Percentiles rank a stretch among this genome's conserved stretches.
phyloP scores from a whole-genome alignment of 2,888 invertebrate genomes.

The Sinelater perroti region DNA sequence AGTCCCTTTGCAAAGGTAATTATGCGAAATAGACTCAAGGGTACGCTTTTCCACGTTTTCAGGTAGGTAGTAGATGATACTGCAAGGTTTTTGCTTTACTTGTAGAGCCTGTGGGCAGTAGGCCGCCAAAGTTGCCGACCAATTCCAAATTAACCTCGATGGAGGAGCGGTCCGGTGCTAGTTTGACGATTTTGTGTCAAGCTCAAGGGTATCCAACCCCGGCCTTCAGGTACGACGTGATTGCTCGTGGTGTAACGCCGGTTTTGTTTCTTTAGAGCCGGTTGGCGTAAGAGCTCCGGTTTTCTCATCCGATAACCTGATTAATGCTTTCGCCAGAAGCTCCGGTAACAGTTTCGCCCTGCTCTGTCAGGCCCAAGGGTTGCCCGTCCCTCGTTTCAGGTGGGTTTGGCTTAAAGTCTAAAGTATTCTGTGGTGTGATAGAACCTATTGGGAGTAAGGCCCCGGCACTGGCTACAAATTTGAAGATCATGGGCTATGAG shows the following conservation, averaged over 20 bases:
- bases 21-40: conserved; percentile 68
- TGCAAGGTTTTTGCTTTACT: neutral
- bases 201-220: conserved; percentile 77
- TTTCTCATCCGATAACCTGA: conserved; percentile 74
- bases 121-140: conserved; percentile 75
- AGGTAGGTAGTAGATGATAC: conserved; percentile 60
- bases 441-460: conserved; percentile 66
- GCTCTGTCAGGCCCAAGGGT: conserved; percentile 81
- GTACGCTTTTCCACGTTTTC: conserved; percentile 67
- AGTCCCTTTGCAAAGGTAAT: conserved; percentile 76
- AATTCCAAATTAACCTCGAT: conserved; percentile 75
- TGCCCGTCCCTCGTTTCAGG: conserved; percentile 63
- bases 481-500: conserved; percentile 62
- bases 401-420: no score
- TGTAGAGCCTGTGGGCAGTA: conserved; percentile 61
- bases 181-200: conserved; percentile 76
- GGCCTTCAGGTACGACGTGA: conserved; percentile 45
- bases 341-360: conserved; percentile 71
- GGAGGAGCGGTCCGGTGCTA: conserved; percentile 69
- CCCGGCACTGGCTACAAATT: conserved; percentile 60
- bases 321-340: conserved; percentile 73
- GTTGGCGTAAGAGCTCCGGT: conserved; percentile 73
- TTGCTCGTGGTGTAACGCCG: neutral
- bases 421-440: no score
- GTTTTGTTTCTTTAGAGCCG: conserved; percentile 23